A percentile compares a stretch with the other conserved stretches of the same genome.
phyloP scores from a whole-genome alignment of 2,888 invertebrate species.

The Teleogryllus oceanicus region DNA sequence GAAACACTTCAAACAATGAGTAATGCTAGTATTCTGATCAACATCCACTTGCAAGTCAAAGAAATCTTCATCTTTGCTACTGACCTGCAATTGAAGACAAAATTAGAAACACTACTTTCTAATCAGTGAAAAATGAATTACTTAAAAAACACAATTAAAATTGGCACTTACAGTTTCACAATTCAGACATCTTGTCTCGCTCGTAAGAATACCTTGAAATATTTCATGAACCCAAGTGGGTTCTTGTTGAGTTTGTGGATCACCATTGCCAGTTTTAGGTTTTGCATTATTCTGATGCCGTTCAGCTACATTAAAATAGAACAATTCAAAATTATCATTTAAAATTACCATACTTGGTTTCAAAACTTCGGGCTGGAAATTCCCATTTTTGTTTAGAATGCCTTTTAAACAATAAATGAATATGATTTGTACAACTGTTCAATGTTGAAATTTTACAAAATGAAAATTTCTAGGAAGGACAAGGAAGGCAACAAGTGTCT shows the following conservation, averaged over 20 bases:
- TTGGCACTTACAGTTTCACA: slow-evolving; percentile 86
- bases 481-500: too few relatives aligned
- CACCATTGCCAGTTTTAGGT: slow-evolving; percentile 53
- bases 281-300: slow-evolving; percentile 68
- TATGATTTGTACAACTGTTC: too few relatives aligned
- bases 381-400: too few relatives aligned
- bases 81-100: slow-evolving; percentile 52
- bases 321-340: background rate
- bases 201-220: slow-evolving; percentile 98
- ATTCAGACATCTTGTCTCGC: slow-evolving; percentile 97
- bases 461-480: too few relatives aligned
- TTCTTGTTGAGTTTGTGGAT: slow-evolving; percentile 63
- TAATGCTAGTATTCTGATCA: slow-evolving; percentile 98
- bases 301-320: slow-evolving; percentile 57
- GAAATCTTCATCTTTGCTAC: slow-evolving; percentile 99
- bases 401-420: too few relatives aligned
- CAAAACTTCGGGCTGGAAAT: too few relatives aligned
- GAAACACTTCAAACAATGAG: slow-evolving; percentile 95
- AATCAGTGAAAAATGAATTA: background rate
- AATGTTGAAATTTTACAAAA: too few relatives aligned
- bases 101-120: slow-evolving; percentile 18
- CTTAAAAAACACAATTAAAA: background rate
- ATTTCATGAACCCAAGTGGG: slow-evolving; percentile 99
- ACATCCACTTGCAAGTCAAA: slow-evolving; percentile 99
- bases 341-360: background rate